These are phyloP conservation scores for Saxidomus purpurata DNA, from an alignment of 1,140 invertebrate species.

Conservation along the genomic window DNA sequence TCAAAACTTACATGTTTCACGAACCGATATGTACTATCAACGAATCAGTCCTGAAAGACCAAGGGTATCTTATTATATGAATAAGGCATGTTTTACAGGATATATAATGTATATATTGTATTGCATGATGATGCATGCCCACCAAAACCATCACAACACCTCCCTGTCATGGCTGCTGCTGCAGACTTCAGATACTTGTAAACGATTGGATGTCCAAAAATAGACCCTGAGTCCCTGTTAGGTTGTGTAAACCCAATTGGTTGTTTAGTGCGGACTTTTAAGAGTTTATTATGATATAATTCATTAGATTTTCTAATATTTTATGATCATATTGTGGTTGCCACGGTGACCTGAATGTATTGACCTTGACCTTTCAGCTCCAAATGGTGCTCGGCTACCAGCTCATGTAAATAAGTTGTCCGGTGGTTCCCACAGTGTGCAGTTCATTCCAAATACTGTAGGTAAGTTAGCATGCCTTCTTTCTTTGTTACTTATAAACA, in stretches of 20 bases:
- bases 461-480: constrained; percentile 82
- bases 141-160: not conserved
- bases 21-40: not conserved
- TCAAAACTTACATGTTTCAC: no score
- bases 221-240: not conserved
- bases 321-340: not conserved
- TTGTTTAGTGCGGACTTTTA: not conserved
- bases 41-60: not conserved
- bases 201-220: not conserved
- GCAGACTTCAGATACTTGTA: not conserved
- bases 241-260: not conserved
- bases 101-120: not conserved
- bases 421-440: constrained; percentile 85
- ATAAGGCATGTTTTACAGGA: not conserved
- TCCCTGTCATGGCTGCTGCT: no score
- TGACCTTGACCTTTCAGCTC: constrained; percentile 68
- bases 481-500: not conserved
- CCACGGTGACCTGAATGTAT: constrained; percentile 1
- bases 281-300: no score
- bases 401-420: constrained; percentile 81
- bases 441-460: constrained; percentile 89
- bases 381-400: constrained; percentile 83
- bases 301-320: not conserved
- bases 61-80: not conserved
- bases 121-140: not conserved